phyloP scores from a whole-genome alignment of 2,113 vertebrate species.

The Austrofundulus limnaeus region DNA sequence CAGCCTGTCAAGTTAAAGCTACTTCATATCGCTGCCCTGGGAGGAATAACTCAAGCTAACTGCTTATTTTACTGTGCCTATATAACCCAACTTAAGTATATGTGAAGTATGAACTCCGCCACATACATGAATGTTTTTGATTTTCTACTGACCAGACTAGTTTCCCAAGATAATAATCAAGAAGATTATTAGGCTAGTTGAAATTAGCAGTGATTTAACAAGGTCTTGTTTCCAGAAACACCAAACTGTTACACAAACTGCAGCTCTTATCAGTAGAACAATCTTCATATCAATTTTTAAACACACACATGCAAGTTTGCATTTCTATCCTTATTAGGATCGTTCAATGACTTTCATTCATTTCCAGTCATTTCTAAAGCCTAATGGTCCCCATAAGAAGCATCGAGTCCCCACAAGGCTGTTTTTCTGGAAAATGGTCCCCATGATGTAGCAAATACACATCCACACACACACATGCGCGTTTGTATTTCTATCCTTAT shows the following conservation, averaged over 20 bases:
- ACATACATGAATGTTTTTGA: not conserved
- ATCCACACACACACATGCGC: no score
- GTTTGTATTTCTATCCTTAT: no score
- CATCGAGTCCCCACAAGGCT: no score
- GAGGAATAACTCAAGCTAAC: not conserved
- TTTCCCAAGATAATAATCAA: slow-evolving; percentile 28
- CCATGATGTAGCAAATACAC: no score
- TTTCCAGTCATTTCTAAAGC: no score
- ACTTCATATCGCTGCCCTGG: not conserved
- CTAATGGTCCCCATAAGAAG: no score
- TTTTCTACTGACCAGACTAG: slow-evolving; percentile 28
- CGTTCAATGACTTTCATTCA: no score
- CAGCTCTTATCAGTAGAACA: slow-evolving; percentile 65
- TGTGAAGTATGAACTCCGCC: not conserved
- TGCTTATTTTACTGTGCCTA: not conserved
- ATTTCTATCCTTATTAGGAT: no score
- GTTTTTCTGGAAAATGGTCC: no score
- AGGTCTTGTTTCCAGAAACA: slow-evolving; percentile 33
- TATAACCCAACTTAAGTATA: not conserved
- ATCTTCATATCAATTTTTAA: slow-evolving; percentile 54
- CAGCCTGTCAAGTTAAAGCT: no score
- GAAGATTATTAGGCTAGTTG: slow-evolving; percentile 4
- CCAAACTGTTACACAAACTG: slow-evolving; percentile 55
- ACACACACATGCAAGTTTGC: no score
- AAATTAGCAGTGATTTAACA: not conserved